Percentiles rank a stretch among this genome's conserved stretches.
phyloP scores from a whole-genome alignment of 2,797 vertebrate species.

The Octomys mimax region DNA sequence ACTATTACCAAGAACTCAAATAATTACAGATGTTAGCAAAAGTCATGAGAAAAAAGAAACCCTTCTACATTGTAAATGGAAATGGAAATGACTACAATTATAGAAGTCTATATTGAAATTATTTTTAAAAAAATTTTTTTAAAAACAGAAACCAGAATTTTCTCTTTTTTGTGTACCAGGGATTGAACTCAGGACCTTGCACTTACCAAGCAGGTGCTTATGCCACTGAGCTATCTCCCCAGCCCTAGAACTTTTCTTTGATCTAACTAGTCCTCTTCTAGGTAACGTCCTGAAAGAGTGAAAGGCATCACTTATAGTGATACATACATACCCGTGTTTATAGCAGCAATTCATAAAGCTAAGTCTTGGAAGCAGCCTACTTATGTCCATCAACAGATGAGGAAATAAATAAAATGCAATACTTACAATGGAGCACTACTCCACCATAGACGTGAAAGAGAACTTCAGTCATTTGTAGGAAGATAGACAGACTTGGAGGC shows the following conservation, averaged over 20 bases:
- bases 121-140: background rate
- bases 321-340: background rate
- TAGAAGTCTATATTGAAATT: background rate
- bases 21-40: background rate
- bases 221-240: too few relatives aligned
- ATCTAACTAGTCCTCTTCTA: background rate
- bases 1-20: background rate
- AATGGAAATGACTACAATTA: background rate
- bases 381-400: background rate
- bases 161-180: too few relatives aligned
- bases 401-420: background rate
- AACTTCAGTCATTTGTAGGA: background rate
- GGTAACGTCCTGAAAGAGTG: background rate
- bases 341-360: background rate
- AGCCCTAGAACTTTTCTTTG: background rate
- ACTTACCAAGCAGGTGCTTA: too few relatives aligned
- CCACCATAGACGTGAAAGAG: background rate
- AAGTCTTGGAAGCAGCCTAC: background rate
- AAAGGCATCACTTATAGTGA: background rate
- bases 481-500: background rate
- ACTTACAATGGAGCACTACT: background rate
- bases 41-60: background rate
- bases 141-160: background rate
- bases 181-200: too few relatives aligned
- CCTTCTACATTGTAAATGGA: background rate